Base-by-base conservation (phyloP, 2,888 invertebrate species). In the Leptura quadrifasciata region DNA sequence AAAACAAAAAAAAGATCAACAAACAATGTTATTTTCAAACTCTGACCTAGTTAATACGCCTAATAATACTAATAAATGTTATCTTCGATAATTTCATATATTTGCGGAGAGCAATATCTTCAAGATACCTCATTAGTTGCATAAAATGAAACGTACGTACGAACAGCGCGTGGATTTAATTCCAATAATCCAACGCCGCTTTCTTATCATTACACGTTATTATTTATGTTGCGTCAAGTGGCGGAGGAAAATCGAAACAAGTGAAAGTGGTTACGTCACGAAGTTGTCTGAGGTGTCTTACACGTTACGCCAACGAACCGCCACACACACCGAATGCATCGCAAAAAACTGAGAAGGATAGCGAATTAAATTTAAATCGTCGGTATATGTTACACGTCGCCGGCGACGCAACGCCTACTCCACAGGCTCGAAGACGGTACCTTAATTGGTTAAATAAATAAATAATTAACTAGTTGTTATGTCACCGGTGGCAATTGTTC, bases 221-320 rank as follows among this genome's bases (percentile, higher is more conserved):
- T 68, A 68, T 54, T 54, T 54, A 18, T 18, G 68, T 68, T 68
- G 68, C 68, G 68, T 68, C 68, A 68, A 17, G 31, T 12, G 1
- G 57, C 18, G 31, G 55, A 20, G 47, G 65, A 52, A 65, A 35
- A 57, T 17, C 57, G 68, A 68, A 68, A 68, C 57, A 55, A 68
- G 68, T 68, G 68, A 68, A 68, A 68, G 68, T 55, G 55, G 57
- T 68, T 68, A 68, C 68, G 68, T 68, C 68, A 55, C 31, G 52
- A 2, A n/a, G 63, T 18, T 17, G 63, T 55, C 55, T 31, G 68
- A 27, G 15, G 31, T 27, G 31, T 18, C 57, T 68, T 55, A 20
- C 68, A 68, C 57, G 68, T 47, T 15, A 47, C 47, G 15, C 47
- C 47, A n/a, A 47, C 47, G 47, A 47, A n/a, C 5, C 47, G 15